Evolutionary conservation across 2,888 invertebrate genomes (phyloP).

Genomic region (Eledone cirrhosa): DNA sequence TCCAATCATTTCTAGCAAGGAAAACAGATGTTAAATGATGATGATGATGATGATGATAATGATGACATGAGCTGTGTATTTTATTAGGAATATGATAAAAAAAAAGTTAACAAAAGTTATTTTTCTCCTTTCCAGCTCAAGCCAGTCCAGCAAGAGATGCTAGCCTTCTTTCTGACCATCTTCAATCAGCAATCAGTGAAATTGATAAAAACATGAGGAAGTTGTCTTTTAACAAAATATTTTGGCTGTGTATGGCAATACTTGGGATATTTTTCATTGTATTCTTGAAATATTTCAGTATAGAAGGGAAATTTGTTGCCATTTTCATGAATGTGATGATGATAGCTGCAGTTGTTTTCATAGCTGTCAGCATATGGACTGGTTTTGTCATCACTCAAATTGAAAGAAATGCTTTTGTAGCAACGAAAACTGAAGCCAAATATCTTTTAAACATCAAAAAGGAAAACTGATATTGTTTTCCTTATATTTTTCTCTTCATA

Average conservation of each 20-base stretch:
- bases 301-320: conserved; percentile 28
- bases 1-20: too few relatives aligned
- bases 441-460: conserved; percentile 37
- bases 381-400: conserved; percentile 48
- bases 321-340: conserved; percentile 40
- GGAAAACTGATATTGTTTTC: neutral
- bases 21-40: too few relatives aligned
- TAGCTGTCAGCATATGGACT: conserved; percentile 50
- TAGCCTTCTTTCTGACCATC: neutral
- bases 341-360: conserved; percentile 41
- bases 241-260: neutral
- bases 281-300: neutral
- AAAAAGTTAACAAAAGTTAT: neutral
- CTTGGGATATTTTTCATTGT: neutral
- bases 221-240: neutral
- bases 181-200: neutral
- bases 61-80: too few relatives aligned
- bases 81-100: too few relatives aligned
- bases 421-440: conserved; percentile 45
- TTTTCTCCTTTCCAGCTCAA: neutral
- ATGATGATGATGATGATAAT: too few relatives aligned
- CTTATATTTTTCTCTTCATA: too few relatives aligned
- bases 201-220: neutral
- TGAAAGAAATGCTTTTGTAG: conserved; percentile 50
- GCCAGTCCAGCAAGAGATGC: neutral